phyloP scores from a whole-genome alignment of 2,113 vertebrate species.

The Catharus minimus region DNA sequence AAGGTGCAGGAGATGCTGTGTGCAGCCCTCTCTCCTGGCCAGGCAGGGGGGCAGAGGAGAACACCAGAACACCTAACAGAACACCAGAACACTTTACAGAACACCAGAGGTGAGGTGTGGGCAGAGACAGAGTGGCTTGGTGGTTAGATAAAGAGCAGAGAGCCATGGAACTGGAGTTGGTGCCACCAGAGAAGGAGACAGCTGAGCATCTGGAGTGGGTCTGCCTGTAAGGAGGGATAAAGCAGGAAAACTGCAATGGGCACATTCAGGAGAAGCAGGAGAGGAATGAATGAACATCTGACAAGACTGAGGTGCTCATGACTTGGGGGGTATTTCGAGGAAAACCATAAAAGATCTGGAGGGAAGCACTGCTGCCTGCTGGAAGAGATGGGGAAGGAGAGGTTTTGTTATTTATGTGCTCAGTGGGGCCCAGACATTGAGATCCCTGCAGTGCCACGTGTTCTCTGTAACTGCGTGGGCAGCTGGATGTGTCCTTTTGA shows the following conservation, averaged over 20 bases:
- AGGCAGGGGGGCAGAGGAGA: neutral
- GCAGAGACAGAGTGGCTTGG: neutral
- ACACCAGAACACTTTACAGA: neutral
- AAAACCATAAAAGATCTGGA: neutral
- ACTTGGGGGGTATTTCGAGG: neutral
- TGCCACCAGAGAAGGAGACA: neutral
- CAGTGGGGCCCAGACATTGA: neutral
- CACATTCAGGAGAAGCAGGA: neutral
- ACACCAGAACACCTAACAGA: no score
- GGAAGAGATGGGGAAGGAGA: neutral
- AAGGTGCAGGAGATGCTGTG: neutral
- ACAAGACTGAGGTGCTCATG: neutral
- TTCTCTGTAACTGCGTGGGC: neutral
- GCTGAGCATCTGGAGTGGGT: neutral
- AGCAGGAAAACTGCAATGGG: neutral
- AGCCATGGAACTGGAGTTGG: neutral
- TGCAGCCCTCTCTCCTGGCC: neutral
- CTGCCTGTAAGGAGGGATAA: neutral
- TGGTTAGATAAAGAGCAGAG: neutral
- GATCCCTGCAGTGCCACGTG: neutral
- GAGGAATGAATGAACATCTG: neutral
- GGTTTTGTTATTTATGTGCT: rapidly evolving
- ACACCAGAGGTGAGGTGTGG: neutral
- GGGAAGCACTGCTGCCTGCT: neutral
- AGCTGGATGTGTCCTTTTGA: neutral